These are phyloP conservation scores for Oxyura jamaicensis DNA, from an alignment of 2,113 vertebrate species.

Conservation along the genomic window DNA sequence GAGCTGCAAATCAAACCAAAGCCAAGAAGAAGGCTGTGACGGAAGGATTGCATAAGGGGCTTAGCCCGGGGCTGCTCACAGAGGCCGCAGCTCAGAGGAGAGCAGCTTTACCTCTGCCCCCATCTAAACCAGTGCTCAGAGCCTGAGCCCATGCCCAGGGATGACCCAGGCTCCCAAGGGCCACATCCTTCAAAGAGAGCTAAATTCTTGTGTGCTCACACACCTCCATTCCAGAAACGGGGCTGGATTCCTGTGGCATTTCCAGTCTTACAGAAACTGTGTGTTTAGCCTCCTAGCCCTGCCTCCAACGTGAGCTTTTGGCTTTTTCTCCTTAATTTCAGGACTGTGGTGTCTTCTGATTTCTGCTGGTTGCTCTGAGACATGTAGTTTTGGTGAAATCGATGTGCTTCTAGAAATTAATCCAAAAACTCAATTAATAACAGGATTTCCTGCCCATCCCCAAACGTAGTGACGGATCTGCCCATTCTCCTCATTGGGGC, in stretches of 20 bases:
- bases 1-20: slow-evolving; percentile 26
- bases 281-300: neutral
- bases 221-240: rapidly evolving
- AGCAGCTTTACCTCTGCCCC: neutral
- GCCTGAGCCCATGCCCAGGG: neutral
- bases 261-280: neutral
- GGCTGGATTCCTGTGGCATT: neutral
- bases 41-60: slow-evolving; percentile 3
- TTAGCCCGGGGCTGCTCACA: neutral
- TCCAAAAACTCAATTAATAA: slow-evolving; percentile 22
- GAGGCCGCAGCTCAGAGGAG: neutral
- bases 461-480: neutral
- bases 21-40: slow-evolving; percentile 22
- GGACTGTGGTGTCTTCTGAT: neutral
- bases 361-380: neutral
- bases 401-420: slow-evolving; percentile 5
- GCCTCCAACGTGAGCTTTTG: neutral
- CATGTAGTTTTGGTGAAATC: neutral
- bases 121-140: neutral
- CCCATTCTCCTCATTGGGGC: no score
- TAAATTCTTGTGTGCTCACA: neutral
- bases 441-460: neutral
- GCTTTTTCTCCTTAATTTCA: neutral
- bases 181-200: rapidly evolving
- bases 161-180: neutral